Percentiles rank a stretch among this genome's conserved stretches.
Evolutionary conservation across 2,113 vertebrate species (phyloP).

Genomic region (Phodopus roborovskii): DNA sequence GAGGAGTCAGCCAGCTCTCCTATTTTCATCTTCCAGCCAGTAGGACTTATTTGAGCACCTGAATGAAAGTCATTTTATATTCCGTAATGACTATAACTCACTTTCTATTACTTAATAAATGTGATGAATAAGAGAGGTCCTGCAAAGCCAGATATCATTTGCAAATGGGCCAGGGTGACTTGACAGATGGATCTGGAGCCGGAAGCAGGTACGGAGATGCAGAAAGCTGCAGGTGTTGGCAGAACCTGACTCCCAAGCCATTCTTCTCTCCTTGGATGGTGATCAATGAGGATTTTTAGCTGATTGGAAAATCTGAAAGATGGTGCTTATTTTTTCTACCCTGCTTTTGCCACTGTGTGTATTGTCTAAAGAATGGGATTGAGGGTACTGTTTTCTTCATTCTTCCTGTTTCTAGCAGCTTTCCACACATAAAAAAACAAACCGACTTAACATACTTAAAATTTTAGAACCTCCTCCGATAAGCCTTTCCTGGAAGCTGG

Average conservation of each 20-base stretch:
- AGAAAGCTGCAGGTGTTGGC: slow-evolving; percentile 56
- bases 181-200: slow-evolving; percentile 65
- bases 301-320: slow-evolving; percentile 65
- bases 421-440: background rate
- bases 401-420: background rate
- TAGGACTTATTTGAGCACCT: slow-evolving; percentile 59
- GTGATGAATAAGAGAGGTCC: slow-evolving; percentile 67
- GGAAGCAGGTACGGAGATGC: background rate
- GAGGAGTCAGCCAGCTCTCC: slow-evolving; percentile 67
- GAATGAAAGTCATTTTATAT: slow-evolving; percentile 74
- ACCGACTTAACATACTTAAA: background rate
- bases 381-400: background rate
- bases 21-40: slow-evolving; percentile 48
- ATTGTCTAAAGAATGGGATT: background rate
- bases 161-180: slow-evolving; percentile 56
- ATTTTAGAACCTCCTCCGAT: background rate
- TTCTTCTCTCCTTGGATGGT: slow-evolving; percentile 35
- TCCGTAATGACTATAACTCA: slow-evolving; percentile 75
- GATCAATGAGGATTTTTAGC: slow-evolving; percentile 62
- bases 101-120: slow-evolving; percentile 76
- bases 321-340: background rate
- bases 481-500: background rate
- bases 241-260: slow-evolving; percentile 6
- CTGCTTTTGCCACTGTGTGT: background rate
- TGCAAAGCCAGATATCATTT: slow-evolving; percentile 60